These are phyloP conservation scores for Ethmia dodecea DNA, from an alignment of 2,888 invertebrate genomes.

Conservation along the genomic window DNA sequence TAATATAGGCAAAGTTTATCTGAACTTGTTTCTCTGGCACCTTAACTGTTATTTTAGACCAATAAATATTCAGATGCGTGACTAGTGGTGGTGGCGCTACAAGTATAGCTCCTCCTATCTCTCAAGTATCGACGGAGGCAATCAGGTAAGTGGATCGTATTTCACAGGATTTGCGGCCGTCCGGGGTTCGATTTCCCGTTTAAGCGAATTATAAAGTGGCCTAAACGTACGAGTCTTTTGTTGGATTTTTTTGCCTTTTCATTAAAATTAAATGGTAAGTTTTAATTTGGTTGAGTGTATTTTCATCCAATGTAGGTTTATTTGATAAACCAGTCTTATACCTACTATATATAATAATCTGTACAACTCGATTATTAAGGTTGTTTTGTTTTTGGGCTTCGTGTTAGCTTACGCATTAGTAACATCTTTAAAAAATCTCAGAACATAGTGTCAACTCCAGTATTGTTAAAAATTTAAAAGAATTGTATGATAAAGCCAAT, in stretches of 20 bases:
- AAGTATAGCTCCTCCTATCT: constrained; percentile 19
- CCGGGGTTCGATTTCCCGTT: constrained; percentile 25
- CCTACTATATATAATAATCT: too few species aligned
- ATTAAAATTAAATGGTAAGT: constrained; percentile 3
- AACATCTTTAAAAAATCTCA: background rate
- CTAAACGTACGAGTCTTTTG: constrained; percentile 2
- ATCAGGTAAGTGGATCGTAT: constrained; percentile 52
- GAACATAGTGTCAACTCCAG: background rate
- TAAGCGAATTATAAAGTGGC: constrained; percentile 25
- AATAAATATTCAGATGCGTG: too few species aligned
- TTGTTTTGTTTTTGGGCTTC: background rate
- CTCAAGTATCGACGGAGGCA: constrained; percentile 24
- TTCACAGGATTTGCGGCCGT: constrained; percentile 33
- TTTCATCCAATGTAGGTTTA: background rate
- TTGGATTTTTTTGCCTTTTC: constrained; percentile 5
- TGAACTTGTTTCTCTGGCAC: too few species aligned
- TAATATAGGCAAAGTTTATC: too few species aligned
- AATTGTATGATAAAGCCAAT: background rate
- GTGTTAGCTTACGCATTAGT: background rate
- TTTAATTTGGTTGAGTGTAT: constrained; percentile 7
- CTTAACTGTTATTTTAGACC: too few species aligned
- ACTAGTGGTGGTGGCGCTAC: too few species aligned
- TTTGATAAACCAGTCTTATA: background rate
- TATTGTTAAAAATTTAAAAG: background rate
- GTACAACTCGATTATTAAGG: too few species aligned